phyloP scores from a whole-genome alignment of 2,113 vertebrate species.

The Pteruthius melanotis region DNA sequence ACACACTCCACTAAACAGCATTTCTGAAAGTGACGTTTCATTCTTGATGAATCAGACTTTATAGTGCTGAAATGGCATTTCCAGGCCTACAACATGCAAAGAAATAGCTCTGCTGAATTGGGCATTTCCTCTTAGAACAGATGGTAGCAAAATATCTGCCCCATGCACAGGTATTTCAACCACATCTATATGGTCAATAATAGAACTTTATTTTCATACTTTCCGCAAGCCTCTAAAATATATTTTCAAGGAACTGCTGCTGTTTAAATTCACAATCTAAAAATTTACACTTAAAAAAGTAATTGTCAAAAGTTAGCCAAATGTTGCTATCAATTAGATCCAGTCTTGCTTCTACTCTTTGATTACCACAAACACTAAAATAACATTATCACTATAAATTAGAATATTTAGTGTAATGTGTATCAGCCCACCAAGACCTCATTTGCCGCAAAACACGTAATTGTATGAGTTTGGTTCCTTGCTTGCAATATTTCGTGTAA shows the following conservation, averaged over 20 bases:
- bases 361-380: constrained; percentile 43
- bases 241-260: background rate
- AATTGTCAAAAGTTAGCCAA: constrained; percentile 45
- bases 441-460: background rate
- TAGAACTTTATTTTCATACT: background rate
- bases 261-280: background rate
- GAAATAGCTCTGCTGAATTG: constrained; percentile 46
- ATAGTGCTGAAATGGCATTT: constrained; percentile 61
- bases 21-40: constrained; percentile 50
- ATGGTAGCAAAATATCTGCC: background rate
- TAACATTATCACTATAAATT: constrained; percentile 35
- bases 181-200: background rate
- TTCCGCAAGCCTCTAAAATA: background rate
- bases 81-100: constrained; percentile 47
- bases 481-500: background rate
- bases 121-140: background rate
- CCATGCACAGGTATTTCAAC: background rate
- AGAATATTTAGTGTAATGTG: constrained; percentile 10
- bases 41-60: constrained; percentile 48
- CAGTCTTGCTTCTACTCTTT: background rate
- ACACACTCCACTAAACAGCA: constrained; percentile 23
- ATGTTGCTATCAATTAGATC: constrained; percentile 13
- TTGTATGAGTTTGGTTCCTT: background rate
- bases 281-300: background rate
- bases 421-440: background rate